Evolutionary conservation across 1,140 invertebrate genomes (phyloP).

Genomic region (Melanaphis sacchari): DNA sequence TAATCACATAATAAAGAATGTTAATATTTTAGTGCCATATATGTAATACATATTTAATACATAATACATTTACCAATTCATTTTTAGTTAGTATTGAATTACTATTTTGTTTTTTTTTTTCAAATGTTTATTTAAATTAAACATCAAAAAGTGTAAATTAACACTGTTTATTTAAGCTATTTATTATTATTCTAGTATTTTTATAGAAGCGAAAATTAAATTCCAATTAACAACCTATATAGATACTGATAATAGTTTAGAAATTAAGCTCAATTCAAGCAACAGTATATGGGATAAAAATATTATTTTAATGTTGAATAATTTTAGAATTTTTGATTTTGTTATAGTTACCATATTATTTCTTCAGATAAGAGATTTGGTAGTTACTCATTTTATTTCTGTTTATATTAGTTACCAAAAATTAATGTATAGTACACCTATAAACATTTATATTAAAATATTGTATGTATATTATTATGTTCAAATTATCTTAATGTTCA

Average conservation of each 20-base stretch:
- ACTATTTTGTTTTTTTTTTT: background rate
- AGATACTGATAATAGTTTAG: background rate
- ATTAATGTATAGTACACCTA: background rate
- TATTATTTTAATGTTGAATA: conserved; percentile 4
- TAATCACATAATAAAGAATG: background rate
- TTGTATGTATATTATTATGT: background rate
- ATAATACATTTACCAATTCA: background rate
- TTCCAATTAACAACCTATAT: background rate
- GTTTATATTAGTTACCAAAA: conserved; percentile 2
- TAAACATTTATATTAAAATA: background rate
- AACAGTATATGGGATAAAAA: background rate
- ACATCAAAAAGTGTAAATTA: background rate
- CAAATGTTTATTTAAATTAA: background rate
- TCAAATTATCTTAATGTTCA: background rate
- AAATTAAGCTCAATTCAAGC: background rate
- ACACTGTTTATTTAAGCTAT: background rate
- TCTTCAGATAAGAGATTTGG: background rate
- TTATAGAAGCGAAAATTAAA: background rate
- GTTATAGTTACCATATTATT: background rate
- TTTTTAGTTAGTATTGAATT: conserved; percentile 17
- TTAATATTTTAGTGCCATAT: conserved; percentile 19
- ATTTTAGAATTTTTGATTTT: background rate
- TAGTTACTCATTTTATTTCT: background rate
- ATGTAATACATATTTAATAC: background rate
- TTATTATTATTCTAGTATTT: background rate